Base-by-base conservation (phyloP, 2,113 vertebrate genomes). In the Psittacara wagleri region DNA sequence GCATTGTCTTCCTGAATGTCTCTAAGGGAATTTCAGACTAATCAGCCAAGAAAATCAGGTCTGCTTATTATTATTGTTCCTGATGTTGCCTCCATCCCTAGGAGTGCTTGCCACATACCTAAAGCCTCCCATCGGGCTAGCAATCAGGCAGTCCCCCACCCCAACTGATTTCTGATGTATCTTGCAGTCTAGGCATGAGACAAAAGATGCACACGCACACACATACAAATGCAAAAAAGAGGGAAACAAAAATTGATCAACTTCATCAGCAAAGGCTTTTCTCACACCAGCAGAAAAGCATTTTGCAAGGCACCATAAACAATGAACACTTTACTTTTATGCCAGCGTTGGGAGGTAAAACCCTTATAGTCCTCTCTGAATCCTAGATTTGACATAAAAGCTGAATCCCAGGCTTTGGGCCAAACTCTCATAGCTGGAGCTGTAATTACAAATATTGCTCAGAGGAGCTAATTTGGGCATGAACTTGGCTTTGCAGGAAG, bases 11-110 rank as follows among this genome's bases (percentile, higher is more conserved):
- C 57, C 35, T 85, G 72, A 55, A 23, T 41, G 27, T 86, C 83
- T 83, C 88, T 57, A 62, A 83, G 70, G 92, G 74, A 51, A 75
- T 68, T 88, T 74, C 85, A 78, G 79, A 83, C 74, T 92, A 90
- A 92, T 96, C 84, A 83, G n/a, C 41, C 72, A 70, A 86, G 25
- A 33, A 95, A 96, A 83, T 88, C 63, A 48, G 59, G 46, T 64
- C 75, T 41, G 31, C 27, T 77, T 96, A 13, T 20, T 72, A 29
- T 17, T 37, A 28, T 88, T 72, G 29, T 73, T 88, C 31, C 35
- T 72, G 73, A 33, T 72, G 70, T 72, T 91, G 28, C 59, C 37
- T 81, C 67, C 61, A 43, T 78, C 59, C 44, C 22, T 57, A 48
- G 37, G 33, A 86, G 59, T 16, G 18, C 35, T 78, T 11, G 4